These are phyloP conservation scores for Andrena haemorrhoa DNA, from an alignment of 2,888 invertebrate genomes.

Conservation along the genomic window DNA sequence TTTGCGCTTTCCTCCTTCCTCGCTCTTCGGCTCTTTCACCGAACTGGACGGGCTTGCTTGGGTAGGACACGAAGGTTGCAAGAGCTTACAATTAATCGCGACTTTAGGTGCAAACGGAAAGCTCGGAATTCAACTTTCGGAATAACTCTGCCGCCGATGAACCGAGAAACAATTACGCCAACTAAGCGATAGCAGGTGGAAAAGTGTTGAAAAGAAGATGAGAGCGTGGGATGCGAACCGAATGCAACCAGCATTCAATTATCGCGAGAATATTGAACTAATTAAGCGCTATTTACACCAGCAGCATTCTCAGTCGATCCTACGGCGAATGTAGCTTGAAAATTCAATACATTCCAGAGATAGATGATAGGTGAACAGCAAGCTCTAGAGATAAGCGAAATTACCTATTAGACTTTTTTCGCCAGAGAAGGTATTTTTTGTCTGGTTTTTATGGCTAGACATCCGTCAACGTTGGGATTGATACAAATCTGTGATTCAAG, in stretches of 20 bases:
- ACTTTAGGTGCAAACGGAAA: background rate
- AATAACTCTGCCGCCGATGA: background rate
- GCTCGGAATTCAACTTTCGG: background rate
- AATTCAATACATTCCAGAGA: background rate
- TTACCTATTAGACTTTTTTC: no score
- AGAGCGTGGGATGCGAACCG: background rate
- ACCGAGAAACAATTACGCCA: background rate
- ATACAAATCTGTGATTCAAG: conserved; percentile 20
- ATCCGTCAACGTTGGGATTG: background rate
- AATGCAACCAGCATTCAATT: conserved; percentile 51
- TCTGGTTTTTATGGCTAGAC: background rate
- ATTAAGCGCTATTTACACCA: conserved; percentile 52
- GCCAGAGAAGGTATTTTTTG: background rate
- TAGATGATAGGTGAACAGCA: background rate
- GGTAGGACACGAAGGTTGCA: conserved; percentile 4
- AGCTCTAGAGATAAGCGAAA: no score
- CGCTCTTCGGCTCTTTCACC: background rate
- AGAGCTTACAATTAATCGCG: background rate
- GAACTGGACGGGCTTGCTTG: background rate
- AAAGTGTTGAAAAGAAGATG: background rate
- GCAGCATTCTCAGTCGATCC: conserved; percentile 51
- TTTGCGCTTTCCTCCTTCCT: background rate
- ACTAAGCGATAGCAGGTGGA: background rate
- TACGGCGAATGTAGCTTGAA: background rate
- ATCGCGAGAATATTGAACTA: conserved; percentile 56